phyloP scores from a whole-genome alignment of 2,797 vertebrate genomes.

The Staurois parvus region DNA sequence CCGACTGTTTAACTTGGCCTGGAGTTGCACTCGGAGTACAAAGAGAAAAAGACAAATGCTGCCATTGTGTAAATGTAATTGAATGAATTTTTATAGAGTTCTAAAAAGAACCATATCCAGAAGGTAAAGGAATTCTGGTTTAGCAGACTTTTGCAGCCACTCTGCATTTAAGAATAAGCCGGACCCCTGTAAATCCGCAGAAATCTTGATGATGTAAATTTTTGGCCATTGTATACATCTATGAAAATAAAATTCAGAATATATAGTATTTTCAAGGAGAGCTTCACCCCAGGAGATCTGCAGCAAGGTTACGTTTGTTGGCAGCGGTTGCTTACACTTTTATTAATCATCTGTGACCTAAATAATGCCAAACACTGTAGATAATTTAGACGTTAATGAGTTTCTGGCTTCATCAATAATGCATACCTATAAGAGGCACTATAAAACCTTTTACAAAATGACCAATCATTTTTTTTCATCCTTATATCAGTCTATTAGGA shows the following conservation, averaged over 20 bases:
- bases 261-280: constrained; percentile 1
- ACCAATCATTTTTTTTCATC: background rate
- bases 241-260: constrained; percentile 2
- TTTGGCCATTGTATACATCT: background rate
- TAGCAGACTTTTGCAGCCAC: background rate
- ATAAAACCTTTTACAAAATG: background rate
- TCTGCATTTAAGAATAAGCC: background rate
- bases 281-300: constrained; percentile 3
- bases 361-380: constrained; percentile 10
- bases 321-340: constrained; percentile 3
- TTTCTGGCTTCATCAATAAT: constrained; percentile 16
- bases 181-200: background rate
- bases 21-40: background rate
- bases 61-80: background rate
- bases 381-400: constrained; percentile 7
- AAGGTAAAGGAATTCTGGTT: background rate
- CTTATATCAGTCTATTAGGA: background rate
- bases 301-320: constrained; percentile 1
- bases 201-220: background rate
- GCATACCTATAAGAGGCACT: background rate
- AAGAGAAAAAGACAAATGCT: background rate
- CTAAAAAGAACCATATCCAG: background rate
- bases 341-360: background rate
- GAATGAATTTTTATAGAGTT: background rate
- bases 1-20: background rate